phyloP scores from a whole-genome alignment of 2,888 invertebrate species.

The Dasypolia templi region DNA sequence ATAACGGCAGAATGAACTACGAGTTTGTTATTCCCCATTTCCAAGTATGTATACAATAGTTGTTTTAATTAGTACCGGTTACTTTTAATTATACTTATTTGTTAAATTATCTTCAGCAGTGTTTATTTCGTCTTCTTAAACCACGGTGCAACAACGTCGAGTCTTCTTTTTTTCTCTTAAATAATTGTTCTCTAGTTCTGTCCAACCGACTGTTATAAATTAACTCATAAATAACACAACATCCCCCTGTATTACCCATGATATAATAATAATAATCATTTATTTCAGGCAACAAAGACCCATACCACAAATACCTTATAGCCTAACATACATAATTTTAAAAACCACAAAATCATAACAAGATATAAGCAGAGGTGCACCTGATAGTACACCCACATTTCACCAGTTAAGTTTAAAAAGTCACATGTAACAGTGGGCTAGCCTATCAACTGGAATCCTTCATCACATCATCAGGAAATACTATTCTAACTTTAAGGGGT shows the following conservation, averaged over 20 bases:
- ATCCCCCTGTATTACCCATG: no score
- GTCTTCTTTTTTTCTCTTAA: not conserved
- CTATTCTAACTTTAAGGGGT: no score
- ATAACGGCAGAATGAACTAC: not conserved
- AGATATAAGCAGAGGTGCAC: no score
- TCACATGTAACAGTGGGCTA: not conserved
- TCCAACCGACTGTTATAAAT: not conserved
- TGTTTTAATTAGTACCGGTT: not conserved
- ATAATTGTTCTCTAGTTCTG: not conserved
- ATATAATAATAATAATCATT: no score
- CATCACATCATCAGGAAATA: no score
- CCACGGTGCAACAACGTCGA: not conserved
- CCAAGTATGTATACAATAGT: not conserved
- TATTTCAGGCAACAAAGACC: no score
- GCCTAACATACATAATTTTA: no score
- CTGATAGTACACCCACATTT: no score
- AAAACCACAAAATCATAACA: no score
- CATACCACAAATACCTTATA: no score
- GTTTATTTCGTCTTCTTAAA: not conserved
- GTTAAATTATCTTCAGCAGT: not conserved
- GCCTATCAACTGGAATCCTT: not conserved
- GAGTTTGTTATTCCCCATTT: conserved; percentile 9
- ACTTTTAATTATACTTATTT: not conserved
- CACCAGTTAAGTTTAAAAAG: no score
- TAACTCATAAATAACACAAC: no score